Evolutionary conservation across 2,888 invertebrate species (phyloP), one percentile per base, ranked within the genome.

Genomic region (Ophonus ardosiacus): DNA sequence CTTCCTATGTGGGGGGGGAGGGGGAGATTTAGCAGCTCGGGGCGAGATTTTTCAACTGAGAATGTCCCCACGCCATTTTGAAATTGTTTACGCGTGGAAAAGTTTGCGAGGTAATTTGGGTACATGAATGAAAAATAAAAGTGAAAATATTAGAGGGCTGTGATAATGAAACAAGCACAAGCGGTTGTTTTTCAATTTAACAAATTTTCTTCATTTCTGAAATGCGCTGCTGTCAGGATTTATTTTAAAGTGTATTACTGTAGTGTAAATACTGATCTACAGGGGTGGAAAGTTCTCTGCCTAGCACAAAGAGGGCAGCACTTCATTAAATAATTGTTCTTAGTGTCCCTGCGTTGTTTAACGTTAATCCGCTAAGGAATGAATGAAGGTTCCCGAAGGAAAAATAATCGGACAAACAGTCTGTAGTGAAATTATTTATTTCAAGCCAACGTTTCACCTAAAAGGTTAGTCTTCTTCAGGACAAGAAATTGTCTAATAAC

Each of bases 1-100:
- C 15, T 51, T 51, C 17, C 40, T n/a, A 15, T 40, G 18, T 18
- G 71, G 24, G 43, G 74, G 17, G 61, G 61, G 71, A n/a, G 43
- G 74, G 17, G 61, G 61, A 71, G 83, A 83, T 83, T 83, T 83
- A 83, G 38, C 57, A 21, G 61, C 76, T 76, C 61, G 59, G 13
- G 17, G 65, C 40, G 76, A 76, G 83, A 83, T 74, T 83, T 83
- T 76, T 83, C 83, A 83, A 57, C 82, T 21, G 21, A 24, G 61
- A 57, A 59, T 59, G 79, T 68, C 68, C 61, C 40, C 51, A 63
- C 24, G 76, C 61, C 71, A 83, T 83, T 83, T 83, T 61, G 38
- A 61, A 82, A 76, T 83, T 83, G 74, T 83, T 83, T 83, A 76
- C 74, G 83, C 76, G 31, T 83, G 74, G 76, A 61, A 83, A 83